These are phyloP conservation scores for Thereva unica DNA, from an alignment of 2,888 invertebrate genomes.

Conservation along the genomic window DNA sequence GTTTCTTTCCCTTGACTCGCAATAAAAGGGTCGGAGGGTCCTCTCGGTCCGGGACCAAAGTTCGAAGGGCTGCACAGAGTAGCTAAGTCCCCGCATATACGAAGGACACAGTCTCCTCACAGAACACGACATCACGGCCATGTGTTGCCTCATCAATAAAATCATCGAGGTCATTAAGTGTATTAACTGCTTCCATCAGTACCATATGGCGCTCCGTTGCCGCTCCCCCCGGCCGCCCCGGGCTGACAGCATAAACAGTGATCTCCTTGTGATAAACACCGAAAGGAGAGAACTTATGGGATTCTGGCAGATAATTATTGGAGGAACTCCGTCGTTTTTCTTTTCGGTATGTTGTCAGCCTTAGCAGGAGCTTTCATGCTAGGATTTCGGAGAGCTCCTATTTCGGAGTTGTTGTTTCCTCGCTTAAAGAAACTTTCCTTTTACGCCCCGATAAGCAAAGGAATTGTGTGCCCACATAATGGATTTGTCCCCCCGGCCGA, in stretches of 20 bases:
- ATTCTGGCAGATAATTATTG: conserved; percentile 33
- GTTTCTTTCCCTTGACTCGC: background rate
- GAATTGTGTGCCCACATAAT: no score
- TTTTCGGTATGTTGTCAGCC: conserved; percentile 4
- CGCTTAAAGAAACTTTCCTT: conserved; percentile 16
- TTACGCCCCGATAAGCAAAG: conserved; percentile 14
- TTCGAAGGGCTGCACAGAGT: conserved; percentile 21
- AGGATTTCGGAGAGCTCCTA: background rate
- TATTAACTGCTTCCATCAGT: conserved; percentile 57
- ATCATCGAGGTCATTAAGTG: conserved; percentile 59
- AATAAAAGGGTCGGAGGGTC: conserved; percentile 18
- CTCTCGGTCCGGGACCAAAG: conserved; percentile 13
- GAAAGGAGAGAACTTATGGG: conserved; percentile 28
- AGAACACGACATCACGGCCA: conserved; percentile 45
- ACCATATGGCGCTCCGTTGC: conserved; percentile 50
- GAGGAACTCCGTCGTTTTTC: conserved; percentile 28
- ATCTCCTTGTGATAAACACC: conserved; percentile 35
- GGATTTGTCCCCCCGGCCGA: no score
- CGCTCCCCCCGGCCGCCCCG: conserved; percentile 22
- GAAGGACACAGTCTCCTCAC: conserved; percentile 22
- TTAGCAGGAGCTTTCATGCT: conserved; percentile 11
- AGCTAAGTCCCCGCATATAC: conserved; percentile 4
- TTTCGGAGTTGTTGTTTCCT: background rate
- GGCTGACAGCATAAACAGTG: conserved; percentile 32
- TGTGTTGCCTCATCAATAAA: conserved; percentile 55